A percentile compares a stretch with the other conserved stretches of the same genome.
Conservation (phyloP, 2,888 invertebrate genomes). For the Yponomeuta sedellus region DNA sequence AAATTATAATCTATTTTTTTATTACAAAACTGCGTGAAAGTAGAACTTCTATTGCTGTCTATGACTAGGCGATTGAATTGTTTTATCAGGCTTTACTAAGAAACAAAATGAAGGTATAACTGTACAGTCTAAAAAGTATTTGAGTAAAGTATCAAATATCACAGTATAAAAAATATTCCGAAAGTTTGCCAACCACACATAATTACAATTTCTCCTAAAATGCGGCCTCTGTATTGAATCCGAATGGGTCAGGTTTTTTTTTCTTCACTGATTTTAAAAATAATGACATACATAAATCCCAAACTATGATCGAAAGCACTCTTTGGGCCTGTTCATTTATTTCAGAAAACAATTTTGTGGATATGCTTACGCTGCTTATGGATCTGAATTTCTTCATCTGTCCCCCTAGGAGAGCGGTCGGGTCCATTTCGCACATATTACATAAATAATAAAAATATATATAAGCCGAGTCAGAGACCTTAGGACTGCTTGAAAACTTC, state of each 20-base stretch:
- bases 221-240: not conserved
- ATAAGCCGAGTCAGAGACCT: too few species aligned
- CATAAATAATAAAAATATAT: too few species aligned
- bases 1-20: not conserved
- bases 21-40: not conserved
- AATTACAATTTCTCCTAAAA: not conserved
- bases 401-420: too few species aligned
- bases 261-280: not conserved
- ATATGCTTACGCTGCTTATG: too few species aligned
- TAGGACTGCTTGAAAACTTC: too few species aligned
- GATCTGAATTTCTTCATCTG: too few species aligned
- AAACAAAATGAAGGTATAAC: not conserved
- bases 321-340: too few species aligned
- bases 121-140: slow-evolving; percentile 33
- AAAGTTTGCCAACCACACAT: slow-evolving; percentile 8
- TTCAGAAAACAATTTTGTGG: too few species aligned
- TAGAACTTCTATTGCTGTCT: not conserved
- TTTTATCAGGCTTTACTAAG: not conserved
- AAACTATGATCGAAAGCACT: slow-evolving; percentile 5
- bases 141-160: slow-evolving; percentile 30
- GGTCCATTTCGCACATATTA: too few species aligned
- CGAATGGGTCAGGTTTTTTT: not conserved
- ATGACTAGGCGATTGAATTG: slow-evolving; percentile 10
- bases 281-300: not conserved
- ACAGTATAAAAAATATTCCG: slow-evolving; percentile 13